Conservation (phyloP, 1,140 invertebrate species). For the Eriocheir sinensis region DNA sequence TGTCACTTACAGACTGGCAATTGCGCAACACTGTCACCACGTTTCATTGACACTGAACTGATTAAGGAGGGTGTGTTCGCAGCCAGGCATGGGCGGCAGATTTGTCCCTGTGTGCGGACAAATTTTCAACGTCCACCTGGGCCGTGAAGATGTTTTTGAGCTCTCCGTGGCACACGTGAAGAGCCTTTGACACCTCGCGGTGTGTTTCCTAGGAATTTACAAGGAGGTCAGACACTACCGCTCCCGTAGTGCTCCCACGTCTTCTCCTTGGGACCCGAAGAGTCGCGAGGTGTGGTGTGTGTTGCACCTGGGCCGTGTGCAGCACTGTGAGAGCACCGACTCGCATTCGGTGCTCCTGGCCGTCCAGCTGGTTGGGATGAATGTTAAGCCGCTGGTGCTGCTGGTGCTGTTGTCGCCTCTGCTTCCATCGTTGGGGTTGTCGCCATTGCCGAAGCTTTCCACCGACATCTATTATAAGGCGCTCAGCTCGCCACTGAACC, state of each 20-base stretch:
- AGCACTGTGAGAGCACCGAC: not conserved
- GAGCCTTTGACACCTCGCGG: not conserved
- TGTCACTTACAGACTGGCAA: too few relatives aligned
- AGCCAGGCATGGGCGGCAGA: too few relatives aligned
- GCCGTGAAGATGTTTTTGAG: not conserved
- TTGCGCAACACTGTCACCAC: too few relatives aligned
- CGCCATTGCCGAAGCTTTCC: not conserved
- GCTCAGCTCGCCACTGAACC: not conserved
- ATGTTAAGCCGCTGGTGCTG: too few relatives aligned
- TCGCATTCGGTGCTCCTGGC: not conserved
- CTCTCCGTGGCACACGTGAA: not conserved
- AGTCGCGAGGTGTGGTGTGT: not conserved
- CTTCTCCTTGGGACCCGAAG: not conserved
- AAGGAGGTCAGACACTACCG: not conserved
- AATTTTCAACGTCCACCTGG: not conserved
- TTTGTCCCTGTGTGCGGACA: too few relatives aligned
- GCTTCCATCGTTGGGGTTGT: not conserved
- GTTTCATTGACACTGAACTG: too few relatives aligned
- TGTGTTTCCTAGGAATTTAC: not conserved
- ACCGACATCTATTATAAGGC: not conserved
- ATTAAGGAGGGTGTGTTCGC: too few relatives aligned
- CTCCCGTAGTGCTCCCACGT: not conserved
- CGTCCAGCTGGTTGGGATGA: not conserved
- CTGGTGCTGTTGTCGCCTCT: too few relatives aligned
- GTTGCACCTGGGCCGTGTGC: not conserved